These are phyloP conservation scores for Erythrocercus mccallii DNA, from an alignment of 2,113 vertebrate genomes.

Conservation along the genomic window DNA sequence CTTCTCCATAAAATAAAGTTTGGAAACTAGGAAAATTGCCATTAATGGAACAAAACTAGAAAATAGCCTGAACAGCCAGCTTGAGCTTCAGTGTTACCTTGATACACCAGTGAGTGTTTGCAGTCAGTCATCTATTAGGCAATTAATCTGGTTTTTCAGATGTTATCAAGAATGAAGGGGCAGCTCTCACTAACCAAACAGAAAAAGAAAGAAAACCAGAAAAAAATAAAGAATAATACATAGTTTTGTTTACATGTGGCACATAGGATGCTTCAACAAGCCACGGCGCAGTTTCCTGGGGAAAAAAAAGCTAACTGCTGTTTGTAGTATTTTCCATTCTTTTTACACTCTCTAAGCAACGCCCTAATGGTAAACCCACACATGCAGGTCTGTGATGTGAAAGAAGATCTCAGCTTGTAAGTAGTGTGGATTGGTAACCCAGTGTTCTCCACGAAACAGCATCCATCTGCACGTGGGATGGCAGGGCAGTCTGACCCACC, in stretches of 20 bases:
- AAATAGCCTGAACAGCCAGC: background rate
- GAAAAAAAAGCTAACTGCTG: background rate
- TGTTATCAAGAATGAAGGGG: background rate
- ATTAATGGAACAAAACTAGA: background rate
- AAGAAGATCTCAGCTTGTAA: background rate
- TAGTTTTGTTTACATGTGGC: background rate
- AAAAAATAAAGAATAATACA: background rate
- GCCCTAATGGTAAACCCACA: background rate
- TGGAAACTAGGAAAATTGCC: background rate
- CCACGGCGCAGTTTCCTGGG: background rate
- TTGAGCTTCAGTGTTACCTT: background rate
- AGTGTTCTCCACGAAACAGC: accelerated
- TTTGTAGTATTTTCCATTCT: background rate
- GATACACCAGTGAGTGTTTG: background rate
- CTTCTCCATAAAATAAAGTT: background rate
- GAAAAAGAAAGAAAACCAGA: background rate
- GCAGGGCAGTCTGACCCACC: background rate
- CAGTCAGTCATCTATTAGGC: background rate
- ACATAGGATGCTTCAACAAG: background rate
- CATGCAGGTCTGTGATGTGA: background rate
- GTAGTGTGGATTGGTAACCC: background rate
- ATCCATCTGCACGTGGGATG: background rate
- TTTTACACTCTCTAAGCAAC: background rate
- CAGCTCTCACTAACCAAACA: background rate
- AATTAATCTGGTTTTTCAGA: background rate